Base-by-base conservation (phyloP, 2,113 vertebrate genomes). In the Mystacornis crossleyi region DNA sequence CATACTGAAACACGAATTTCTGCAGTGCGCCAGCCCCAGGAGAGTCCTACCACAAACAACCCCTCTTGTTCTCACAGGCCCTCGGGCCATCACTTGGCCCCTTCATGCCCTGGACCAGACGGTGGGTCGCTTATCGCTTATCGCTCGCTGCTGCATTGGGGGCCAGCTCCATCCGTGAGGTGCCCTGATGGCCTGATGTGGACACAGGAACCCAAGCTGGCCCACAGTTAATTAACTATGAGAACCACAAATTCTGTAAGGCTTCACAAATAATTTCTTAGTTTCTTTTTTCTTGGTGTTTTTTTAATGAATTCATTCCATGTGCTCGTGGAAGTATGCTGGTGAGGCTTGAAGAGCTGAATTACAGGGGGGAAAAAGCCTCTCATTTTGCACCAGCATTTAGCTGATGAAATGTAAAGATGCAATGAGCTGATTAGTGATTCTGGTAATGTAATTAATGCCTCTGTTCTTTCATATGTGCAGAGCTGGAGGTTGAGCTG, bases 401-500 rank as follows among this genome's bases (percentile, higher is more conserved):
- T 96, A 87, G 79, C 87, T 93, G 86, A 94, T 94, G 70, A 91
- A 91, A 94, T 72, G 70, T 93, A 93, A 95, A 90, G 95, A 93
- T 90, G 87, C 93, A 90, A 3, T 61, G 66, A 86, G 51, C 87
- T 96, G 96, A 90, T 96, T 80, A 95, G 94, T 73, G 78, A 94
- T 96, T 96, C 93, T 94, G 45, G 91, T 94, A 83, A 93, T 91
- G 92, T 95, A 94, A 96, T 95, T 94, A 92, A 86, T 78, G 93
- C 55, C 79, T 93, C 82, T 96, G 81, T 93, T 94, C 92, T 94
- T 88, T 92, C 93, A 67, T 91, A 94, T 3, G 13, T 86, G 90
- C 79, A 66, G 93, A 96, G 81, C 86, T 89, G 83, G 95, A 94
- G 91, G 92, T 96, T 33, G 17, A 90, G 95, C 87, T 23, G 50